These are phyloP conservation scores for Cossypha dichroa DNA, from an alignment of 2,797 vertebrate species.

Conservation along the genomic window DNA sequence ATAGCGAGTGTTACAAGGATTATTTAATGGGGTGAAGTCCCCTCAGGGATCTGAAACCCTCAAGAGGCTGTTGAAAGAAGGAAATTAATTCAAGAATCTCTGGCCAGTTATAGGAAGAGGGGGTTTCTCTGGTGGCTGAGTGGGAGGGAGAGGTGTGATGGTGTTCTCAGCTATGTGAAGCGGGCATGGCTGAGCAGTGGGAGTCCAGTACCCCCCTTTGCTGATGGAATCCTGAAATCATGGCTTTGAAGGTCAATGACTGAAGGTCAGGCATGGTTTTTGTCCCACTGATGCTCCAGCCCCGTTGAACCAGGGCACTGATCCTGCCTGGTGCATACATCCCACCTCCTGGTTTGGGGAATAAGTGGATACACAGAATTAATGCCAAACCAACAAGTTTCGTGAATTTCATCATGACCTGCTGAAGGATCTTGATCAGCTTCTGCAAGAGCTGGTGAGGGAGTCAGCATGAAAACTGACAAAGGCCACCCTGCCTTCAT, in stretches of 20 bases:
- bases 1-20: fast-evolving
- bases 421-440: background rate
- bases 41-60: background rate
- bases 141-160: background rate
- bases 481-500: background rate
- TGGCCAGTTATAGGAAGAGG: background rate
- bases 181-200: background rate
- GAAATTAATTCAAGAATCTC: background rate
- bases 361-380: background rate
- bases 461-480: background rate
- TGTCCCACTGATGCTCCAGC: background rate
- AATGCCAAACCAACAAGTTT: background rate
- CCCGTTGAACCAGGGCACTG: background rate
- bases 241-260: background rate
- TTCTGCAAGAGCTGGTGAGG: background rate
- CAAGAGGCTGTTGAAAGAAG: background rate
- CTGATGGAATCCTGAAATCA: background rate
- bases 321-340: background rate
- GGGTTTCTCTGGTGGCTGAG: background rate
- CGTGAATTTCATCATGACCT: fast-evolving
- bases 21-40: background rate
- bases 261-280: background rate
- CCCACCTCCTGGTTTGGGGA: background rate
- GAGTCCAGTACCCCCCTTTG: background rate
- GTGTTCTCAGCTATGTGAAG: background rate